Percentiles rank a stretch among this genome's conserved stretches.
Evolutionary conservation across 2,113 vertebrate species (phyloP).

Genomic region (Forbesichthys agassizii): DNA sequence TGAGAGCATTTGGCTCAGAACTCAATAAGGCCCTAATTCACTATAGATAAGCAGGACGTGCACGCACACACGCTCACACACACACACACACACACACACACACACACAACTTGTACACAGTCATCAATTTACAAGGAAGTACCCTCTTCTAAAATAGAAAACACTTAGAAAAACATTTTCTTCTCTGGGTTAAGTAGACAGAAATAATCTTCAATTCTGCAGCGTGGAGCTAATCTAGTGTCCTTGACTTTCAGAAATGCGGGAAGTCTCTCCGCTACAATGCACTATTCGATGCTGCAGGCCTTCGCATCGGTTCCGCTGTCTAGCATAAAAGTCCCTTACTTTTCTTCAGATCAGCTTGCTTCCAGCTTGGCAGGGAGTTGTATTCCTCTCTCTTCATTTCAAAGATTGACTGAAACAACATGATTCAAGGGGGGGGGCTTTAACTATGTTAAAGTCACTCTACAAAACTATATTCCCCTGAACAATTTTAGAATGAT

Average conservation of each 20-base stretch:
- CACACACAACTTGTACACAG: constrained; percentile 45
- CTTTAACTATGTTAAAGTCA: neutral
- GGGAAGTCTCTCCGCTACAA: constrained; percentile 23
- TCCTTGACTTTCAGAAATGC: neutral
- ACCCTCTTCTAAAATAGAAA: constrained; percentile 41
- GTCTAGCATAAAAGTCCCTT: constrained; percentile 72
- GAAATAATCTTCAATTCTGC: constrained; percentile 65
- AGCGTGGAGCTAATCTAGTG: constrained; percentile 4
- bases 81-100: constrained; percentile 3
- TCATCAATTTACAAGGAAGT: constrained; percentile 28
- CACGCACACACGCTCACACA: constrained; percentile 2
- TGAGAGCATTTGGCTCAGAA: constrained; percentile 39
- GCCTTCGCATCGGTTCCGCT: neutral
- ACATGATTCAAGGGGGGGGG: constrained; percentile 29
- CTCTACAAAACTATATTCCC: constrained; percentile 5
- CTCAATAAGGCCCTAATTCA: constrained; percentile 29
- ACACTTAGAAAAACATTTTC: constrained; percentile 53
- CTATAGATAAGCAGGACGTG: constrained; percentile 25
- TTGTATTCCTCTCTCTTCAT: constrained; percentile 72
- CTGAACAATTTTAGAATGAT: constrained; percentile 3
- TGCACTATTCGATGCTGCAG: constrained; percentile 22
- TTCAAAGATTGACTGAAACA: constrained; percentile 73
- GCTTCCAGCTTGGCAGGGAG: constrained; percentile 70
- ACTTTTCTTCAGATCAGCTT: constrained; percentile 75
- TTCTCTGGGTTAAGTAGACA: constrained; percentile 52